Percentiles rank a stretch among this genome's conserved stretches.
These are phyloP conservation scores for Lepidurus packardi DNA, from an alignment of 1,140 invertebrate species.

Conservation along the genomic window DNA sequence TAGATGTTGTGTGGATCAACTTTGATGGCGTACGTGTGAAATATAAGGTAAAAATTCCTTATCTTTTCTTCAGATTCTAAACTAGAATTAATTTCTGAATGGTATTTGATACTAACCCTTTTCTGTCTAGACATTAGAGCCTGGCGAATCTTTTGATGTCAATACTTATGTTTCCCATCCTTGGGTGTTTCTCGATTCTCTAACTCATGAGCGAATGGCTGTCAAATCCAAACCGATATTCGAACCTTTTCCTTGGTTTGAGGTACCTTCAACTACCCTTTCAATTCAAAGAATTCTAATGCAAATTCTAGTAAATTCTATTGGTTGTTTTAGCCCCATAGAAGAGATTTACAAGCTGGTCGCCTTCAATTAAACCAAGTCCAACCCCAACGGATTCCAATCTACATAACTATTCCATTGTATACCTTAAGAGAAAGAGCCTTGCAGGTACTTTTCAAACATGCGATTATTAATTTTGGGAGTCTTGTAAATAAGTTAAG, in stretches of 20 bases:
- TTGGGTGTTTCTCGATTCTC: slow-evolving; percentile 61
- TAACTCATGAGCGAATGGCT: slow-evolving; percentile 53
- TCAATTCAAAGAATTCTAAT: not conserved
- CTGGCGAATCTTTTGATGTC: slow-evolving; percentile 53
- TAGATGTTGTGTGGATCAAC: slow-evolving; percentile 69
- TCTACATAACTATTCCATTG: slow-evolving; percentile 31
- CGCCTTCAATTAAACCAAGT: slow-evolving; percentile 12
- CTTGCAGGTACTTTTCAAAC: slow-evolving; percentile 13
- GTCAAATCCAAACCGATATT: slow-evolving; percentile 44
- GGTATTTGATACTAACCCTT: not conserved
- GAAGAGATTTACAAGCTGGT: slow-evolving; percentile 25
- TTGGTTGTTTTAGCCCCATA: slow-evolving; percentile 4
- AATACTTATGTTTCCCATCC: slow-evolving; percentile 66
- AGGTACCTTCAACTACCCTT: slow-evolving; percentile 15
- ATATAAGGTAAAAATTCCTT: slow-evolving; percentile 45
- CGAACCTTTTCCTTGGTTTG: slow-evolving; percentile 34
- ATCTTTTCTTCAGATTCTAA: not conserved
- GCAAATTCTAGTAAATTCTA: not conserved
- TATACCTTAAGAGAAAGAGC: slow-evolving; percentile 29
- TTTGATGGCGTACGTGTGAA: slow-evolving; percentile 55
- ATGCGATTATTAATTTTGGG: not conserved
- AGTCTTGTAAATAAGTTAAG: too few species aligned
- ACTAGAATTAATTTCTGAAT: slow-evolving; percentile 7
- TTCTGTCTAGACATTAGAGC: slow-evolving; percentile 43
- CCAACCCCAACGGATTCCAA: slow-evolving; percentile 27